These are phyloP conservation scores for Neotragus pygmaeus DNA, from an alignment of 2,113 vertebrate genomes.

Conservation along the genomic window DNA sequence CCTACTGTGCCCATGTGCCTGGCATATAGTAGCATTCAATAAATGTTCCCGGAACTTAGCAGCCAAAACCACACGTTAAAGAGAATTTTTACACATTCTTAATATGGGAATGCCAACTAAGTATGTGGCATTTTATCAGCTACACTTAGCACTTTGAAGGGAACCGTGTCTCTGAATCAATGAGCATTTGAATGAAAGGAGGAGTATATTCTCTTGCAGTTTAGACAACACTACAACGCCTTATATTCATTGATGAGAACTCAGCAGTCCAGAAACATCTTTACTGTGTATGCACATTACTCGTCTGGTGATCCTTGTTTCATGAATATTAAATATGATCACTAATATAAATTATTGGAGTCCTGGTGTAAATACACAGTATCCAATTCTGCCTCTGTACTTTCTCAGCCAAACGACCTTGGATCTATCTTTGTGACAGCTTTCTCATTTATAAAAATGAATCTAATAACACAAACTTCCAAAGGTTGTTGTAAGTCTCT, in stretches of 20 bases:
- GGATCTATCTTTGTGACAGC: background rate
- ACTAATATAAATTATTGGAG: background rate
- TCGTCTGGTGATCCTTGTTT: background rate
- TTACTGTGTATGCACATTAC: background rate
- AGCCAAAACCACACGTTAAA: slow-evolving; percentile 51
- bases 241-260: background rate
- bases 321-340: background rate
- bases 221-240: background rate
- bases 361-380: background rate
- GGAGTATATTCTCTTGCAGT: background rate
- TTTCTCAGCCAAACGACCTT: background rate
- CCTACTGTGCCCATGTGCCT: background rate
- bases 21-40: background rate
- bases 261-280: background rate
- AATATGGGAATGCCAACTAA: background rate
- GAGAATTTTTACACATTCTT: slow-evolving; percentile 23
- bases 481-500: background rate
- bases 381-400: background rate
- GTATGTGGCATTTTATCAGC: slow-evolving; percentile 16
- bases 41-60: slow-evolving; percentile 30
- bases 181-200: background rate
- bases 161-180: background rate
- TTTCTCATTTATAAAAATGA: background rate
- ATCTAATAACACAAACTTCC: background rate
- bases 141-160: background rate